A percentile compares a stretch with the other conserved stretches of the same genome.
phyloP scores from a whole-genome alignment of 2,888 invertebrate species.

The Oxytorus armatus region DNA sequence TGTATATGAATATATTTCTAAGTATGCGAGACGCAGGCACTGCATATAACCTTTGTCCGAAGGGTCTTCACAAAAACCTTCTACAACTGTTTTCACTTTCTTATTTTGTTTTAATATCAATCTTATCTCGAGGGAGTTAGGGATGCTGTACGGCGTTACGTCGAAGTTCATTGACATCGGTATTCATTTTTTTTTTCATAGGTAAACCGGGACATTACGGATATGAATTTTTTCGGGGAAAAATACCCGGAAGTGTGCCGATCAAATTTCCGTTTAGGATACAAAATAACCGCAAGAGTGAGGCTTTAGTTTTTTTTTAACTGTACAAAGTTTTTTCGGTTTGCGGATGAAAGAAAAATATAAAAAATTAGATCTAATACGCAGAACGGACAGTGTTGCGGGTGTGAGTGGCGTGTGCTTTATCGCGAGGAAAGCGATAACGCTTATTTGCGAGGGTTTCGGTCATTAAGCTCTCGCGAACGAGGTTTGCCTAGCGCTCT shows the following conservation, averaged over 20 bases:
- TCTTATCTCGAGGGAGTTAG: not conserved
- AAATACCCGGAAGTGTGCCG: too few species aligned
- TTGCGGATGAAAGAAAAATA: not conserved
- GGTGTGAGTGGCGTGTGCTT: slow-evolving; percentile 78
- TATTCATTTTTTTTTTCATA: too few species aligned
- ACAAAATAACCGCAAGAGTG: too few species aligned
- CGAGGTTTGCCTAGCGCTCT: slow-evolving; percentile 30
- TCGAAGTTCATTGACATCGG: too few species aligned
- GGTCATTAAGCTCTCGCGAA: slow-evolving; percentile 79
- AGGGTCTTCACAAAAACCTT: slow-evolving; percentile 28
- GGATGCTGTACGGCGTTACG: not conserved
- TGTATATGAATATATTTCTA: not conserved
- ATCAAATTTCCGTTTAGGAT: too few species aligned
- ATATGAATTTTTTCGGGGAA: too few species aligned
- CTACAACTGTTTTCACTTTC: slow-evolving; percentile 27
- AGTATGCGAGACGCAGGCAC: slow-evolving; percentile 6
- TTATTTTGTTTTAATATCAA: slow-evolving; percentile 14
- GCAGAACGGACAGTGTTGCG: slow-evolving; percentile 23
- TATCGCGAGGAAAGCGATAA: slow-evolving; percentile 84
- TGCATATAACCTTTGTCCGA: slow-evolving; percentile 60
- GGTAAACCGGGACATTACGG: too few species aligned
- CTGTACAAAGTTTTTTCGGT: not conserved
- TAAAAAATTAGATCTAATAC: slow-evolving; percentile 39
- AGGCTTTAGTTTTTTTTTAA: not conserved
- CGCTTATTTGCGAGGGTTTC: slow-evolving; percentile 73